phyloP scores from a whole-genome alignment of 2,888 invertebrate species.

The Euspilapteryx auroguttella region DNA sequence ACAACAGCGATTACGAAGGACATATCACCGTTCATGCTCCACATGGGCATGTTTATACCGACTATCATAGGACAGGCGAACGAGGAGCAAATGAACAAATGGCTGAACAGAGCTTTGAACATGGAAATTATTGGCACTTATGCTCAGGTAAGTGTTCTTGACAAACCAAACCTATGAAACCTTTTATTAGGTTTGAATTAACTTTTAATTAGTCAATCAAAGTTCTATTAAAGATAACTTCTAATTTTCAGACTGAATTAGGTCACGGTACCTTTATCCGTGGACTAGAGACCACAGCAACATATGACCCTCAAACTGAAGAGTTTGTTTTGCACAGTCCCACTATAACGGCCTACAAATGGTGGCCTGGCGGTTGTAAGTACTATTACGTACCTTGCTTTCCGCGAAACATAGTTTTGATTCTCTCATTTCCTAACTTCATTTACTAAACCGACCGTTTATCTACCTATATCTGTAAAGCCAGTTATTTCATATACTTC shows the following conservation, averaged over 20 bases:
- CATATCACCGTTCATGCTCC: slow-evolving; percentile 71
- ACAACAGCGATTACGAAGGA: slow-evolving; percentile 67
- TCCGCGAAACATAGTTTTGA: too few species aligned
- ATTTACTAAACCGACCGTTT: too few species aligned
- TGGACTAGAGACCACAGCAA: slow-evolving; percentile 91
- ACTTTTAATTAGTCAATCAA: too few species aligned
- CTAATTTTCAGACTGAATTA: slow-evolving; percentile 75
- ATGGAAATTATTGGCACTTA: slow-evolving; percentile 89
- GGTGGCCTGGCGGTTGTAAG: slow-evolving; percentile 96
- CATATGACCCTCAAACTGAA: slow-evolving; percentile 78
- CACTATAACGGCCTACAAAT: slow-evolving; percentile 86
- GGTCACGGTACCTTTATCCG: slow-evolving; percentile 95
- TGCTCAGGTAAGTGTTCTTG: slow-evolving; percentile 65
- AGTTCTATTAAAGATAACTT: neutral
- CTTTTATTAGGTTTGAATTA: neutral
- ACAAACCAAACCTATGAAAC: too few species aligned
- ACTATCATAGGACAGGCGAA: slow-evolving; percentile 85
- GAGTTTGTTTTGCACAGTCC: slow-evolving; percentile 91
- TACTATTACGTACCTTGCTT: too few species aligned
- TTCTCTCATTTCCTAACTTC: too few species aligned
- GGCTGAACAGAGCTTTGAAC: slow-evolving; percentile 80
- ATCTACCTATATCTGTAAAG: too few species aligned
- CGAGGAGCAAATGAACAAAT: slow-evolving; percentile 81
- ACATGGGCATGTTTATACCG: slow-evolving; percentile 92
- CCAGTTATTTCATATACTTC: too few species aligned